These are phyloP conservation scores for Tachysurus vachellii DNA, from an alignment of 2,113 vertebrate species.

Conservation along the genomic window DNA sequence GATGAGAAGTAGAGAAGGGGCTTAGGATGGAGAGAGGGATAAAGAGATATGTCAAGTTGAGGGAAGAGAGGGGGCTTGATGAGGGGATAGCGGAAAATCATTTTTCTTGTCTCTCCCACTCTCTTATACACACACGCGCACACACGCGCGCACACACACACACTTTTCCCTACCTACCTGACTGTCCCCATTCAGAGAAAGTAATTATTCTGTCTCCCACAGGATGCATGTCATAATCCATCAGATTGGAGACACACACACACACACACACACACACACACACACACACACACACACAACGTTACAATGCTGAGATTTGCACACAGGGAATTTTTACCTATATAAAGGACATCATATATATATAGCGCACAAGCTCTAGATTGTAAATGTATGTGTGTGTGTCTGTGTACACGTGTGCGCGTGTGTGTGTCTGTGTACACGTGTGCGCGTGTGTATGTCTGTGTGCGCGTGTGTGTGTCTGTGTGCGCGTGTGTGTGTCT, in stretches of 20 bases:
- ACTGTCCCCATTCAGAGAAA: conserved; percentile 34
- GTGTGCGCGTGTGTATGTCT: background rate
- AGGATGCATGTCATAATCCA: conserved; percentile 62
- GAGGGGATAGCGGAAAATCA: background rate
- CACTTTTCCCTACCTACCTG: background rate
- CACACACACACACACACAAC: conserved; percentile 4
- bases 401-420: background rate
- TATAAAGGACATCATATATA: background rate
- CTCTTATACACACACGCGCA: conserved; percentile 48
- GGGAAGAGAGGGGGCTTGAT: background rate
- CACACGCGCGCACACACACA: no score
- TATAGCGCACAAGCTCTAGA: background rate
- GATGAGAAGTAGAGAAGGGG: background rate
- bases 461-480: no score
- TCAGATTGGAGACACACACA: conserved; percentile 53
- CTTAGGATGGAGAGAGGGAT: background rate
- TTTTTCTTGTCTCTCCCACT: conserved; percentile 40
- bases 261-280: conserved; percentile 13
- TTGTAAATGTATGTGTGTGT: background rate
- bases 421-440: background rate
- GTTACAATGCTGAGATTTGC: background rate
- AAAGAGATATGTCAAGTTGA: background rate
- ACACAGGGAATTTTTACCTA: background rate
- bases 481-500: no score
- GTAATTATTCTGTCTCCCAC: conserved; percentile 56